A percentile compares a stretch with the other conserved stretches of the same genome.
phyloP scores from a whole-genome alignment of 1,140 invertebrate genomes.

The Diachasma alloeum region DNA sequence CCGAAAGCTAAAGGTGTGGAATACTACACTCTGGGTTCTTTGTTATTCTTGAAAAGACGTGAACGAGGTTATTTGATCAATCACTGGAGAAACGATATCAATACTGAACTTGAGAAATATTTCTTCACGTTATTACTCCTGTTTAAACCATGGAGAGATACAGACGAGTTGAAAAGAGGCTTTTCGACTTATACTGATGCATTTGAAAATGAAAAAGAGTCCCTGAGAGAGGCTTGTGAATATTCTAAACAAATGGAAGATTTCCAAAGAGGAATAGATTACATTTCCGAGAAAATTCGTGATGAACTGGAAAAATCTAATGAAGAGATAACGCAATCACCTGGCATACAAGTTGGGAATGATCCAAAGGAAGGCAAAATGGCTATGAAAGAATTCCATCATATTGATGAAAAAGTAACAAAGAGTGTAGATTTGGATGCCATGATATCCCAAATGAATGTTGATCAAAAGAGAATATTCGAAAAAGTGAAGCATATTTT shows the following conservation, averaged over 20 bases:
- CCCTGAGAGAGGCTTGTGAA: conserved; percentile 32
- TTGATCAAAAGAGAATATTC: conserved; percentile 32
- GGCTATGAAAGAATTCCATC: conserved; percentile 42
- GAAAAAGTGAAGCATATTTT: conserved; percentile 22
- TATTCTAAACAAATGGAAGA: conserved; percentile 38
- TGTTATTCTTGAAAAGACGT: conserved; percentile 37
- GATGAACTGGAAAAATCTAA: conserved; percentile 24
- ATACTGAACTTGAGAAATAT: conserved; percentile 42
- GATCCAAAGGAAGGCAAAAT: conserved; percentile 35
- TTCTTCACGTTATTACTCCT: conserved; percentile 35
- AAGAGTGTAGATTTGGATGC: conserved; percentile 19
- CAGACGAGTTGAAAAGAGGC: conserved; percentile 10
- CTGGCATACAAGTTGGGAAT: neutral
- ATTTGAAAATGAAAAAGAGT: conserved; percentile 35
- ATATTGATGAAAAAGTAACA: conserved; percentile 15
- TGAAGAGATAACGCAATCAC: conserved; percentile 15
- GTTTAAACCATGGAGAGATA: conserved; percentile 18
- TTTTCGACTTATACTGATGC: conserved; percentile 35
- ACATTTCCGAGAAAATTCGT: conserved; percentile 35
- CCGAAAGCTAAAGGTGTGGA: conserved; percentile 25
- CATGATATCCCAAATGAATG: conserved; percentile 34
- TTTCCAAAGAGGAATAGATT: conserved; percentile 33
- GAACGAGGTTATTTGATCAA: conserved; percentile 40
- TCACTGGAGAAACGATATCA: conserved; percentile 39
- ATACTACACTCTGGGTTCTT: conserved; percentile 24